A percentile compares a stretch with the other conserved stretches of the same genome.
Conservation (phyloP, 1,140 invertebrate species). For the Drosophila bocqueti region DNA sequence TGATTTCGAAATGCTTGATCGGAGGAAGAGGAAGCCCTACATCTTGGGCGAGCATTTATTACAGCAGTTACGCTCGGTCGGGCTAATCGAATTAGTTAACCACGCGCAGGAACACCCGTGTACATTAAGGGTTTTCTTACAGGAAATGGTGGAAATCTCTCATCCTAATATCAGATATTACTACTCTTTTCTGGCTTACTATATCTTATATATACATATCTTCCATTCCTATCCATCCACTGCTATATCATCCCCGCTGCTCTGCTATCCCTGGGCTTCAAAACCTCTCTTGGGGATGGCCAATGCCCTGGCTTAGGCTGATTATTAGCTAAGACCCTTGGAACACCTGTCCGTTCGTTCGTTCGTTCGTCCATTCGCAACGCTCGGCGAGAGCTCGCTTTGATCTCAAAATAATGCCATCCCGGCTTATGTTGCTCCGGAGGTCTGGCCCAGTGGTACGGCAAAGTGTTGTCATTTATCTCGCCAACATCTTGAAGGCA, state of each 20-base stretch:
- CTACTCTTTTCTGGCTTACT: not conserved
- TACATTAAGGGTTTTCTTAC: not conserved
- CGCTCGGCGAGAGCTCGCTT: constrained; percentile 54
- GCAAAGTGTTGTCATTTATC: constrained; percentile 79
- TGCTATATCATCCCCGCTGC: not conserved
- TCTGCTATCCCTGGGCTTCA: constrained; percentile 4
- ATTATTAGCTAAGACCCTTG: constrained; percentile 52
- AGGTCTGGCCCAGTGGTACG: constrained; percentile 22
- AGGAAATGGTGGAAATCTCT: not conserved
- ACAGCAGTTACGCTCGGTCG: constrained; percentile 1
- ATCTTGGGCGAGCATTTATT: constrained; percentile 1
- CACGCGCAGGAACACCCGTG: not conserved
- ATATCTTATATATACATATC: not conserved
- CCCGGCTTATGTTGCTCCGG: constrained; percentile 43
- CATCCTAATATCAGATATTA: not conserved
- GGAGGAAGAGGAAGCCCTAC: not conserved
- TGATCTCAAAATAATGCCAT: constrained; percentile 55
- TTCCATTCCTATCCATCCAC: not conserved
- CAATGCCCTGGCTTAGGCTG: constrained; percentile 6
- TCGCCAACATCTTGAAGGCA: constrained; percentile 75
- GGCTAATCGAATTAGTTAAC: constrained; percentile 18
- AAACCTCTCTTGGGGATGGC: constrained; percentile 14
- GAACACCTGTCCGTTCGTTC: constrained; percentile 22
- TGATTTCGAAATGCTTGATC: constrained; percentile 11
- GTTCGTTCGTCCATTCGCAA: constrained; percentile 29